Evolutionary conservation across 2,888 invertebrate species (phyloP), one percentile per base, ranked within the genome.

Genomic region (Rhopalosiphum nymphaeae): DNA sequence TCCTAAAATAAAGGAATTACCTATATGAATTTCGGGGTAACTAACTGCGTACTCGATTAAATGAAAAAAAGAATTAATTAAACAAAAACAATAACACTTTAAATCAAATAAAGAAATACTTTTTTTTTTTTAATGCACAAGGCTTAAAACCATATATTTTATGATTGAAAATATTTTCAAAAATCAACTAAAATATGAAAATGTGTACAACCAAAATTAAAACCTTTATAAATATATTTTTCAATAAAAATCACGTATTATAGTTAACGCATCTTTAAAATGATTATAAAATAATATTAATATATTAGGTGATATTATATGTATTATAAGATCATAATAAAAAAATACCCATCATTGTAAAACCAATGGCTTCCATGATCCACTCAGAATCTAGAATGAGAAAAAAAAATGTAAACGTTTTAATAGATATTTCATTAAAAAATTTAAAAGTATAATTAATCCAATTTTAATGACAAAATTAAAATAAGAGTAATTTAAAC

Each of bases 351-450:
- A 56, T 93, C 53, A 93, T 78, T 25, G 88, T 89, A 53, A 16
- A 93, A 89, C 78, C 53, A 89, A 93, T 78, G 56, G 88, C 67
- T 56, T 93, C 92, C 7, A 26, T 44, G 78, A 78, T 93, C 78
- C 92, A 93, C 44, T 93, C 78, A 88, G 88, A 93, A 93, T 93
- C 89, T 93, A 93, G 25, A 93, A 93, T 44, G 49, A 93, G 92
- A 93, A 93, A 93, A 92, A 85, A 87, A 92, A 44, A 86, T 85
- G 9, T 11, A 85, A 91, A 85, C 11, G 36, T 42, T 91, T 78
- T 84, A 61, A 84, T 91, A 26, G 53, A 26, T 9, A 86, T 44
- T 46, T 46, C 10, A 86, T 44, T 42, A 36, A 36, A 36, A 5
- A 36, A 36, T 21, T 78, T n/a, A 78, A 78, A 78, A 78, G 16